A percentile compares a stretch with the other conserved stretches of the same genome.
Conservation (phyloP, 2,113 vertebrate genomes). For the Anthoscopus minutus region DNA sequence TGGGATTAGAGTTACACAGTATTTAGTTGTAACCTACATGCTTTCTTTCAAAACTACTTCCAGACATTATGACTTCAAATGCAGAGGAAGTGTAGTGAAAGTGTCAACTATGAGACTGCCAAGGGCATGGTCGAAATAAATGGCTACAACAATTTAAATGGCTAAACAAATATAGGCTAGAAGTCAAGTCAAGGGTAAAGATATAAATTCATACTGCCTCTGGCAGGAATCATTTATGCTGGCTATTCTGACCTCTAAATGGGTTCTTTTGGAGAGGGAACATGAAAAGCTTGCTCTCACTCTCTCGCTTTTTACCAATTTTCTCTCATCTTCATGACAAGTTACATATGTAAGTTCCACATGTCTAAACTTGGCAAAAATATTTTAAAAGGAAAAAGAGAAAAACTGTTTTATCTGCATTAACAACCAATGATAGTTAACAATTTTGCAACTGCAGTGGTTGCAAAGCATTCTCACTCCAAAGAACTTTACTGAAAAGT, state of each 20-base stretch:
- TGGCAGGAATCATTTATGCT: conserved; percentile 57
- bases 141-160: conserved; percentile 32
- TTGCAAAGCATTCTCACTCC: not conserved
- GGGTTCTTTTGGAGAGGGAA: not conserved
- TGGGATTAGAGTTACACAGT: not conserved
- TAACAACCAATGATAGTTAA: not conserved
- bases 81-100: not conserved
- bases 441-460: not conserved
- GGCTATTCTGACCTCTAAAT: conserved; percentile 34
- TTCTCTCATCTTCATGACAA: not conserved
- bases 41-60: not conserved
- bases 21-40: not conserved
- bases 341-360: not conserved
- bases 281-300: not conserved
- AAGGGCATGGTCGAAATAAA: conserved; percentile 62
- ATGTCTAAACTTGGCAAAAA: not conserved
- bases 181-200: conserved; percentile 69
- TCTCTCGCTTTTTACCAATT: not conserved
- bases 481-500: not conserved
- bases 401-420: not conserved
- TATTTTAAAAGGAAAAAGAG: not conserved
- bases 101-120: conserved; percentile 59
- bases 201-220: conserved; percentile 52
- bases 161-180: conserved; percentile 61
- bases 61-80: not conserved